phyloP scores from a whole-genome alignment of 1,140 invertebrate species.

The Pomacea maculata region DNA sequence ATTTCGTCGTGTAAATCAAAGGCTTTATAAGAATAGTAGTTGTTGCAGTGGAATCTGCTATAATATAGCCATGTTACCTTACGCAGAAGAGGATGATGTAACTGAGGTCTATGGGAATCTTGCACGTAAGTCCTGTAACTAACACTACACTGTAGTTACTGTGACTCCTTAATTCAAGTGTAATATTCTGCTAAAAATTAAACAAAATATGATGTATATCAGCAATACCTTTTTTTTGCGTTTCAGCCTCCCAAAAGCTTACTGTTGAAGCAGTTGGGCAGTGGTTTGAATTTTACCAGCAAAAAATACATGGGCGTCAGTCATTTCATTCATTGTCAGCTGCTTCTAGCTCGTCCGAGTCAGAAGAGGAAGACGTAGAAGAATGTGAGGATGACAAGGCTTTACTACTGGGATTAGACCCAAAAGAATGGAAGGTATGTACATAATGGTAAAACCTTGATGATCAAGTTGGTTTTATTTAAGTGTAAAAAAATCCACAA shows the following conservation, averaged over 20 bases:
- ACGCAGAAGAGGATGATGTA: slow-evolving; percentile 19
- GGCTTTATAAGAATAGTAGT: no score
- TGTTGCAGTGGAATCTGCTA: no score
- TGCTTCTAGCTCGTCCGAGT: slow-evolving; percentile 44
- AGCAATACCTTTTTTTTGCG: slow-evolving; percentile 3
- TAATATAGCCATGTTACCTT: slow-evolving; percentile 12
- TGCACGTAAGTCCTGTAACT: slow-evolving; percentile 14
- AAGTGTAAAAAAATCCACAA: no score
- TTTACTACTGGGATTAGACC: slow-evolving; percentile 88
- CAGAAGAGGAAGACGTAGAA: slow-evolving; percentile 75
- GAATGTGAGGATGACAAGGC: slow-evolving; percentile 67
- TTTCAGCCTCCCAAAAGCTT: slow-evolving; percentile 38
- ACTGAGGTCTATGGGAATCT: slow-evolving; percentile 22
- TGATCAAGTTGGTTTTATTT: no score
- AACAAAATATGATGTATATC: background rate
- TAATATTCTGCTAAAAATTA: background rate
- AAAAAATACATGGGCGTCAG: slow-evolving; percentile 59
- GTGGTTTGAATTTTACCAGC: slow-evolving; percentile 65
- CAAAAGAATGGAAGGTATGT: slow-evolving; percentile 90
- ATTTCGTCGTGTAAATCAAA: background rate
- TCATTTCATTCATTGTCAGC: slow-evolving; percentile 47
- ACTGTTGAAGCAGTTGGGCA: slow-evolving; percentile 66
- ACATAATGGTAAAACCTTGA: no score
- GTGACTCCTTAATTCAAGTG: background rate
- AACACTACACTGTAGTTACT: background rate